Conservation (phyloP, 2,113 vertebrate genomes). For the Neofelis nebulosa region DNA sequence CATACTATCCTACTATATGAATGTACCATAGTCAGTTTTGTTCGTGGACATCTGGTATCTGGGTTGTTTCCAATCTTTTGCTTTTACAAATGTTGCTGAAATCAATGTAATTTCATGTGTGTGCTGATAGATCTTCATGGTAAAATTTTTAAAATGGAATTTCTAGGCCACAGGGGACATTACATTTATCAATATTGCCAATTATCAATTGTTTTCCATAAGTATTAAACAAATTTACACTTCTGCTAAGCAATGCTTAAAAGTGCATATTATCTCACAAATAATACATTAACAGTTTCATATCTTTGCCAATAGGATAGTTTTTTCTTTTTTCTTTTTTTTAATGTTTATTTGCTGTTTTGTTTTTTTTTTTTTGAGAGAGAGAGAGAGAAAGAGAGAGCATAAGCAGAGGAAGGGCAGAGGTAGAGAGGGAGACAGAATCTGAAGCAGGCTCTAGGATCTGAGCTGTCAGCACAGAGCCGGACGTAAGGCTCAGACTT, state of each 20-base stretch:
- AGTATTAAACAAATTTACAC: neutral
- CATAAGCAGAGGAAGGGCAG: too few relatives aligned
- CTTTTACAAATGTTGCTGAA: neutral
- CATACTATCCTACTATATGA: neutral
- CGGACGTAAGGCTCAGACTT: too few relatives aligned
- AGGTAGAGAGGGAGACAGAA: too few relatives aligned
- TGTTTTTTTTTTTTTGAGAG: too few relatives aligned
- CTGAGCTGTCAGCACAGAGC: too few relatives aligned
- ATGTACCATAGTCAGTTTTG: neutral
- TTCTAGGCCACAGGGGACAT: neutral
- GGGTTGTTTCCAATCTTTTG: neutral
- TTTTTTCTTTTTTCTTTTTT: neutral
- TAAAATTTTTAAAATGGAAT: neutral
- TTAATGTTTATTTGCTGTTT: too few relatives aligned
- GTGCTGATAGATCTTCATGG: neutral
- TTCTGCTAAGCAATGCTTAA: neutral
- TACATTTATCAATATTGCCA: neutral
- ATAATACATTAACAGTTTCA: neutral
- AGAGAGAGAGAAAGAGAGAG: too few relatives aligned
- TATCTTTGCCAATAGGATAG: neutral
- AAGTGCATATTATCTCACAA: neutral
- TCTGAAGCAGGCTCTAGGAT: too few relatives aligned
- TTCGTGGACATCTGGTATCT: neutral
- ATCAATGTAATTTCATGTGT: neutral
- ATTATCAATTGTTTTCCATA: neutral